Evolutionary conservation across 2,888 invertebrate species (phyloP).

Genomic region (Bellardia pandia): DNA sequence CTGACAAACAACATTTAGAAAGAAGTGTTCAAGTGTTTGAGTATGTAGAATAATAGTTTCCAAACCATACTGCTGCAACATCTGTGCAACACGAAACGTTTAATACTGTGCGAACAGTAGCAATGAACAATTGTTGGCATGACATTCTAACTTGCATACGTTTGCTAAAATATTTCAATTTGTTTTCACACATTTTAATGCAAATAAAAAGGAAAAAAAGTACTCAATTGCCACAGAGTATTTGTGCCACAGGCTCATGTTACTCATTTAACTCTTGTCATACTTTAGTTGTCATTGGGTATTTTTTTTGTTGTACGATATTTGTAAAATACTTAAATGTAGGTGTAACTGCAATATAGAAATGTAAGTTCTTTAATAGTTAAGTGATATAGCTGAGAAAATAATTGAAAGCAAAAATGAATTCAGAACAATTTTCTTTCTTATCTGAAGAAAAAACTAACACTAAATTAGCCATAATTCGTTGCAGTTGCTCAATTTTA

Average conservation of each 20-base stretch:
- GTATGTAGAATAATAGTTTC: not conserved
- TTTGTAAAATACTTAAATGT: not conserved
- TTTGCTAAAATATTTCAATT: slow-evolving; percentile 48
- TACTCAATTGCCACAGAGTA: slow-evolving; percentile 31
- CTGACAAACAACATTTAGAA: not conserved
- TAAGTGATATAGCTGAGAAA: too few relatives aligned
- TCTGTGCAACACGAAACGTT: slow-evolving; percentile 12
- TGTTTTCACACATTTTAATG: slow-evolving; percentile 27
- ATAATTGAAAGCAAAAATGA: too few relatives aligned
- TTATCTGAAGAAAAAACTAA: too few relatives aligned
- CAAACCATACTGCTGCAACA: slow-evolving; percentile 13
- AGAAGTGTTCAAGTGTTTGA: slow-evolving; percentile 1
- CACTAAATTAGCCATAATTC: too few relatives aligned
- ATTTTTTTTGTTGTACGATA: not conserved
- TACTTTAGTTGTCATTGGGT: not conserved
- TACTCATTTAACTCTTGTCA: slow-evolving; percentile 6
- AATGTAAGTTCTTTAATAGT: too few relatives aligned
- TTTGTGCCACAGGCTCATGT: slow-evolving; percentile 18
- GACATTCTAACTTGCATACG: slow-evolving; percentile 60
- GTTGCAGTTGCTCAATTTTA: too few relatives aligned
- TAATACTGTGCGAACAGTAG: slow-evolving; percentile 36
- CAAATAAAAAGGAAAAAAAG: not conserved
- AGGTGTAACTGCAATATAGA: too few relatives aligned
- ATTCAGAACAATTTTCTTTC: too few relatives aligned
- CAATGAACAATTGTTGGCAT: slow-evolving; percentile 58